These are phyloP conservation scores for Drosophila prosaltans DNA, from an alignment of 1,140 invertebrate species.

Conservation along the genomic window DNA sequence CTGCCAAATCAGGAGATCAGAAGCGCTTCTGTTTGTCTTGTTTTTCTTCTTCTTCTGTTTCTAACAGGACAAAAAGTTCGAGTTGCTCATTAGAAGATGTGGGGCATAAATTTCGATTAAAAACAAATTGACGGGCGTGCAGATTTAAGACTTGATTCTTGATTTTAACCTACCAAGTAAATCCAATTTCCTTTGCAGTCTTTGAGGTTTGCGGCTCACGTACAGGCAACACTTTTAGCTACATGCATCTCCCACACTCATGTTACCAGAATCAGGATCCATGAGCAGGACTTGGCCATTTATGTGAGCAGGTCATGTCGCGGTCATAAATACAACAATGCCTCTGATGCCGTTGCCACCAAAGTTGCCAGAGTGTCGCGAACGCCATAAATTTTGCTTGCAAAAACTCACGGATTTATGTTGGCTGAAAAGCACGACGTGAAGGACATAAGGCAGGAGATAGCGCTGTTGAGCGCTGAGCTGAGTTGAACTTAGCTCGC, in stretches of 20 bases:
- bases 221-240: slow-evolving; percentile 72
- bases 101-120: slow-evolving; percentile 71
- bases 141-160: slow-evolving; percentile 53
- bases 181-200: slow-evolving; percentile 69
- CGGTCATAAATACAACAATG: slow-evolving; percentile 82
- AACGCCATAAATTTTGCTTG: slow-evolving; percentile 75
- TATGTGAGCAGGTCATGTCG: slow-evolving; percentile 79
- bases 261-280: slow-evolving; percentile 19
- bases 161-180: slow-evolving; percentile 49
- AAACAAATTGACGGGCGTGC: slow-evolving; percentile 72
- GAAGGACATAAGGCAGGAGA: slow-evolving; percentile 51
- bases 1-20: slow-evolving; percentile 45
- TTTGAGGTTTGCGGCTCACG: slow-evolving; percentile 65
- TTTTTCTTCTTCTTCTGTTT: slow-evolving; percentile 7
- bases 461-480: slow-evolving; percentile 26
- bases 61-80: slow-evolving; percentile 4
- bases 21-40: slow-evolving; percentile 30
- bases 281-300: slow-evolving; percentile 40
- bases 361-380: slow-evolving; percentile 74
- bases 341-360: slow-evolving; percentile 52
- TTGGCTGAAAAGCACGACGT: slow-evolving; percentile 49
- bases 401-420: slow-evolving; percentile 82
- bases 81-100: slow-evolving; percentile 56
- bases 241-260: slow-evolving; percentile 27
- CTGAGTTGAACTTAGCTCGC: neutral